These are phyloP conservation scores for Eulacestoma nigropectus DNA, from an alignment of 2,113 vertebrate species.

Conservation along the genomic window DNA sequence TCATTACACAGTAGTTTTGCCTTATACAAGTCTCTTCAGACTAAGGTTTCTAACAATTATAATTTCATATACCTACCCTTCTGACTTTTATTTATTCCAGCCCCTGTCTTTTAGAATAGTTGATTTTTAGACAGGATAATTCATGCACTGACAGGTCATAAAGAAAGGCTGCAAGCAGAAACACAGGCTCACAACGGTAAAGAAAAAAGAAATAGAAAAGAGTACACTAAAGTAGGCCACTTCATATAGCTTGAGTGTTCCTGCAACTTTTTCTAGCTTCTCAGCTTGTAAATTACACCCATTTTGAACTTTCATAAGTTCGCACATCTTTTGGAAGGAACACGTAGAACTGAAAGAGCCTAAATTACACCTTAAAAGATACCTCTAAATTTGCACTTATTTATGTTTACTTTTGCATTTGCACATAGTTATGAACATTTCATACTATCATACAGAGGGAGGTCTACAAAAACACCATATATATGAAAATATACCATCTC, in stretches of 20 bases:
- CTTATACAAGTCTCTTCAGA: not conserved
- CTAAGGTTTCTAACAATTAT: not conserved
- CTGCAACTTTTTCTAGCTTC: constrained; percentile 37
- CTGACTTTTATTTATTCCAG: not conserved
- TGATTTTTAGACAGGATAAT: not conserved
- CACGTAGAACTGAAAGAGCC: constrained; percentile 25
- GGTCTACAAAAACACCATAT: not conserved
- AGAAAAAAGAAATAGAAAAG: not conserved
- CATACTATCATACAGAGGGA: not conserved
- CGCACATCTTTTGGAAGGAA: constrained; percentile 45
- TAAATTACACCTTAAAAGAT: constrained; percentile 15
- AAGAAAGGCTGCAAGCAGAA: not conserved
- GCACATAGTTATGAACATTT: not conserved
- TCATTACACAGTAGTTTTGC: not conserved
- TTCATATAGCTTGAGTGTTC: constrained; percentile 11
- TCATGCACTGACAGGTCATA: not conserved
- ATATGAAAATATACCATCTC: not conserved
- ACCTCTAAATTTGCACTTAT: not conserved
- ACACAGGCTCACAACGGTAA: not conserved
- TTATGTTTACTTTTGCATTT: constrained; percentile 13
- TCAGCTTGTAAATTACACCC: constrained; percentile 45
- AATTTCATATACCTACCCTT: not conserved
- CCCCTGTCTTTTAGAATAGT: not conserved
- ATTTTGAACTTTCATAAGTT: constrained; percentile 48
- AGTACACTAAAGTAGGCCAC: constrained; percentile 41